Evolutionary conservation across 2,888 invertebrate genomes (phyloP).

Genomic region (Julus scandinavius): DNA sequence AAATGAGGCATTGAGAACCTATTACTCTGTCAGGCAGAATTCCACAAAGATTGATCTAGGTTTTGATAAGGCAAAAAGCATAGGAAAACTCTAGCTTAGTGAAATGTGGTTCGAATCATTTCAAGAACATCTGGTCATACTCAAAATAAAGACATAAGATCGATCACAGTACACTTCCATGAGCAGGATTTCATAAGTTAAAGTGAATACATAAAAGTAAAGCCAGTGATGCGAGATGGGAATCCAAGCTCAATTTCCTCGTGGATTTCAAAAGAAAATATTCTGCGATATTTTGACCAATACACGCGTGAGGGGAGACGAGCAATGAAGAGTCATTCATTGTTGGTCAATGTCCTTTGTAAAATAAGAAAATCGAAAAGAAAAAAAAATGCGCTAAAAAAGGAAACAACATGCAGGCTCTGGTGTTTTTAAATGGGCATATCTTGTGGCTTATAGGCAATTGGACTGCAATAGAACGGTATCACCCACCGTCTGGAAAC

Average conservation of each 20-base stretch:
- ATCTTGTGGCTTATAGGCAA: neutral
- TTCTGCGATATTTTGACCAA: conserved; percentile 19
- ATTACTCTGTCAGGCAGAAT: neutral
- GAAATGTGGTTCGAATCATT: conserved; percentile 40
- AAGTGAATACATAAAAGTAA: conserved; percentile 45
- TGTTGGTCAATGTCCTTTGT: conserved; percentile 45
- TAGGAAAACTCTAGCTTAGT: conserved; percentile 8
- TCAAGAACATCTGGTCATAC: conserved; percentile 40
- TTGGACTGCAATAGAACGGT: neutral
- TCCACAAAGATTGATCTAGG: neutral
- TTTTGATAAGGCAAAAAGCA: conserved; percentile 18
- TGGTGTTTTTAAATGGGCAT: conserved; percentile 20
- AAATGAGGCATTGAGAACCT: neutral
- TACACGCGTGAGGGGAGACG: conserved; percentile 19
- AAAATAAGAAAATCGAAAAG: conserved; percentile 16
- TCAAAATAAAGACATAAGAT: conserved; percentile 46
- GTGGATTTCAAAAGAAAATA: neutral
- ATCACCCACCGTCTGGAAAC: neutral
- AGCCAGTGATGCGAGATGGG: conserved; percentile 46
- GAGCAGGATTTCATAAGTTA: conserved; percentile 44
- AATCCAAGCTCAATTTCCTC: conserved; percentile 44
- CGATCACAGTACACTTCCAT: conserved; percentile 43
- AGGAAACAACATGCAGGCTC: neutral
- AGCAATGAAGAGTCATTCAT: conserved; percentile 12
- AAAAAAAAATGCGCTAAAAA: conserved; percentile 29